Evolutionary conservation across 2,797 vertebrate species (phyloP).

Genomic region (Lagocephalus sceleratus): DNA sequence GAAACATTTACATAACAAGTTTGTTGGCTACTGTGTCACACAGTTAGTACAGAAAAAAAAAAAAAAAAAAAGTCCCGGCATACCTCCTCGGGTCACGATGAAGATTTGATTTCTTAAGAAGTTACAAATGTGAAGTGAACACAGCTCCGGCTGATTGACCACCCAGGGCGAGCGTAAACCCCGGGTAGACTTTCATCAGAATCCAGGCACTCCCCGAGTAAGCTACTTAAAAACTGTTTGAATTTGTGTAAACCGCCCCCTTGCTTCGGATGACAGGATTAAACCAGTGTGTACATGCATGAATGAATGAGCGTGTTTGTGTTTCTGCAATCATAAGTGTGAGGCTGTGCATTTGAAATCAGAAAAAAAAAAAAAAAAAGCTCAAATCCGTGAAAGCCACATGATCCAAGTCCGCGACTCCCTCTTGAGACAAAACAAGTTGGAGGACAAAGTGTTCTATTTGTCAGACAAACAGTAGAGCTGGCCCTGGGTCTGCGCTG

Average conservation of each 20-base stretch:
- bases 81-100: slow-evolving; percentile 10
- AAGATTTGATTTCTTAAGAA: slow-evolving; percentile 37
- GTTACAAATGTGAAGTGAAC: slow-evolving; percentile 20
- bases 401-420: slow-evolving; percentile 43
- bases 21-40: slow-evolving; percentile 13
- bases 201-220: slow-evolving; percentile 8
- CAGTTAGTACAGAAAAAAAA: slow-evolving; percentile 16
- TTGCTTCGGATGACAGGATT: slow-evolving; percentile 40
- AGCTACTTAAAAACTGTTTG: slow-evolving; percentile 37
- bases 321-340: slow-evolving; percentile 18
- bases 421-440: slow-evolving; percentile 34
- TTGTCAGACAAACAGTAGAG: slow-evolving; percentile 59
- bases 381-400: slow-evolving; percentile 19
- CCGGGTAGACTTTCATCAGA: slow-evolving; percentile 41
- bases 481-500: slow-evolving; percentile 27
- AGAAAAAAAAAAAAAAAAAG: neutral
- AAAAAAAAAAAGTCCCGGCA: slow-evolving; percentile 23
- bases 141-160: slow-evolving; percentile 33
- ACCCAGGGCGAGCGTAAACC: slow-evolving; percentile 49
- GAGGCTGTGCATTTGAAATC: slow-evolving; percentile 28
- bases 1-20: slow-evolving; percentile 39
- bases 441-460: slow-evolving; percentile 65
- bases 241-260: slow-evolving; percentile 28
- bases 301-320: slow-evolving; percentile 44
- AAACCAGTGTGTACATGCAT: slow-evolving; percentile 18